phyloP scores from a whole-genome alignment of 2,113 vertebrate genomes.

The Melospiza georgiana region DNA sequence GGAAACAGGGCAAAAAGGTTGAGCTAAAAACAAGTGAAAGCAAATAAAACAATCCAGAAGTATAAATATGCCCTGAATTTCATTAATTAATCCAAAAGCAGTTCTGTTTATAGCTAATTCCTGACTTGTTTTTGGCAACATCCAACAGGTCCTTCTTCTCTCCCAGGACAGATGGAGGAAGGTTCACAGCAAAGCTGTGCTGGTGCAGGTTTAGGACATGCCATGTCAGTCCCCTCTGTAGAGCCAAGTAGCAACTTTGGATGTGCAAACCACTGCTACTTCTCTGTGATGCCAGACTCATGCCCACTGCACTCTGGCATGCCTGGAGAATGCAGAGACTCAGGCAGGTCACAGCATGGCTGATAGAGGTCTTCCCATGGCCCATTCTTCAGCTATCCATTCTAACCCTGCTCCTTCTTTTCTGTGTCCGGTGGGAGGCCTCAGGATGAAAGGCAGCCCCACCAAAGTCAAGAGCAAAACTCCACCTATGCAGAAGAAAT shows the following conservation, averaged over 20 bases:
- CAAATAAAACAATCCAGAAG: neutral
- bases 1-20: neutral
- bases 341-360: neutral
- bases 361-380: neutral
- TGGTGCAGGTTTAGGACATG: neutral
- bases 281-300: neutral
- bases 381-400: neutral
- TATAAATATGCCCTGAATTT: neutral
- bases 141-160: neutral
- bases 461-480: neutral
- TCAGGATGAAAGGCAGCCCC: neutral
- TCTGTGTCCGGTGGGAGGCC: accelerated
- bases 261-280: neutral
- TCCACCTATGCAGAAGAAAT: neutral
- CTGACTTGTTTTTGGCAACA: neutral
- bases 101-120: neutral
- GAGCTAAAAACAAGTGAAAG: neutral
- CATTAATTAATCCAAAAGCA: neutral
- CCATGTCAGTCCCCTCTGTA: neutral
- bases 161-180: neutral
- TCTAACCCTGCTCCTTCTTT: neutral
- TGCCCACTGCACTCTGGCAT: neutral
- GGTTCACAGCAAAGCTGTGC: neutral
- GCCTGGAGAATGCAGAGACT: neutral
- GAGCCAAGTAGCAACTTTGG: accelerated